These are phyloP conservation scores for Agrotis clavis DNA, from an alignment of 2,888 invertebrate genomes.

Conservation along the genomic window DNA sequence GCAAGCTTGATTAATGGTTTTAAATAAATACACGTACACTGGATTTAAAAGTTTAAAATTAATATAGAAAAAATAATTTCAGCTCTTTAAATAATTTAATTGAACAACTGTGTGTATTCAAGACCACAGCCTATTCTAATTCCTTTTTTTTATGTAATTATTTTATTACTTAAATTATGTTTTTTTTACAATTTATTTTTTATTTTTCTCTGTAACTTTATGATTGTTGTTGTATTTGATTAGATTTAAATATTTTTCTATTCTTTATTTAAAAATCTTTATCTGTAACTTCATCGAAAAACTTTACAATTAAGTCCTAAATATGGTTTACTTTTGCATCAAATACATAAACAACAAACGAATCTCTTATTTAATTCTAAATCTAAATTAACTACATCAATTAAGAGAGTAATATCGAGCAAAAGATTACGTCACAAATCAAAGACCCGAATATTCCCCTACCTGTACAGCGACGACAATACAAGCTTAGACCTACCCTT, in stretches of 20 bases:
- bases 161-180: no score
- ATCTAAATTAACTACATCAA: slow-evolving; percentile 73
- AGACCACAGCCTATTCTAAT: no score
- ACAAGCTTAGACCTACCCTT: slow-evolving; percentile 74
- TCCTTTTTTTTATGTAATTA: no score
- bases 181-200: no score
- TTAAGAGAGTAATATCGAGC: slow-evolving; percentile 75
- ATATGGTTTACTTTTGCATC: not conserved
- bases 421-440: slow-evolving; percentile 83
- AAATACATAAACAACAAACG: slow-evolving; percentile 16
- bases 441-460: slow-evolving; percentile 75
- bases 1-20: slow-evolving; percentile 62
- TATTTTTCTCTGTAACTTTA: no score
- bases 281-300: no score
- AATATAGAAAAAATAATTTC: no score
- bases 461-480: slow-evolving; percentile 83
- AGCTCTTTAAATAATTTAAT: not conserved
- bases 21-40: not conserved
- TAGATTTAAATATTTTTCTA: no score
- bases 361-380: slow-evolving; percentile 52
- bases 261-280: no score
- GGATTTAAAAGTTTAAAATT: not conserved
- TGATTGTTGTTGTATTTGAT: no score
- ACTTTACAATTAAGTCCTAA: not conserved
- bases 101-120: not conserved